phyloP scores from a whole-genome alignment of 2,113 vertebrate genomes.

The Dipodomys ordii region DNA sequence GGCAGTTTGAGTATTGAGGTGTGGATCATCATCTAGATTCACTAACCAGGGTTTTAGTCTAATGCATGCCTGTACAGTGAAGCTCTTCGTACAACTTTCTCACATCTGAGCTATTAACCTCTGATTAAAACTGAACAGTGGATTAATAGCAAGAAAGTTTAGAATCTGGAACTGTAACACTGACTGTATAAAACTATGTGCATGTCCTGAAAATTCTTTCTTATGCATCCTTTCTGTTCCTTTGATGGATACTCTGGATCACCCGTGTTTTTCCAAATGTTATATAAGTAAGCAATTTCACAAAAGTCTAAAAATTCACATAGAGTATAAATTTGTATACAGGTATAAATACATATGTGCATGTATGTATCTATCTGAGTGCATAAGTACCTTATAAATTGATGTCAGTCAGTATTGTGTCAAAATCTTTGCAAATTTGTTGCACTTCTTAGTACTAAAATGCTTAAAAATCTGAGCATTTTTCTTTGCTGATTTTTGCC shows the following conservation, averaged over 20 bases:
- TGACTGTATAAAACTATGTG: neutral
- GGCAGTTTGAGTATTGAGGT: neutral
- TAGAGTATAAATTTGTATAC: neutral
- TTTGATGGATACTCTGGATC: neutral
- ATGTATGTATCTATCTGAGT: neutral
- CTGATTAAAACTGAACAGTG: neutral
- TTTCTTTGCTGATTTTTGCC: constrained; percentile 6
- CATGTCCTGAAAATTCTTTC: neutral
- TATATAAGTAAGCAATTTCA: neutral
- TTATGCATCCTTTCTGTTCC: neutral
- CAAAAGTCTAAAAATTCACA: neutral
- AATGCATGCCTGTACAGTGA: no score
- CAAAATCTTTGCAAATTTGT: neutral
- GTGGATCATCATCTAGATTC: neutral
- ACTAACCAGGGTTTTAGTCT: neutral
- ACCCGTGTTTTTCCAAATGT: neutral
- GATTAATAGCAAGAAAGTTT: neutral
- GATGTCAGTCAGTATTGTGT: neutral
- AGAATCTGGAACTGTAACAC: neutral
- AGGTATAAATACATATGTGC: neutral
- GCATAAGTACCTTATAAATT: neutral
- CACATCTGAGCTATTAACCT: no score
- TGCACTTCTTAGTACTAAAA: constrained; percentile 22
- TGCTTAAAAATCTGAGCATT: constrained; percentile 34
- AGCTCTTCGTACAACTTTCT: neutral